phyloP scores from a whole-genome alignment of 1,140 invertebrate species.

The Tetraneura akinire region DNA sequence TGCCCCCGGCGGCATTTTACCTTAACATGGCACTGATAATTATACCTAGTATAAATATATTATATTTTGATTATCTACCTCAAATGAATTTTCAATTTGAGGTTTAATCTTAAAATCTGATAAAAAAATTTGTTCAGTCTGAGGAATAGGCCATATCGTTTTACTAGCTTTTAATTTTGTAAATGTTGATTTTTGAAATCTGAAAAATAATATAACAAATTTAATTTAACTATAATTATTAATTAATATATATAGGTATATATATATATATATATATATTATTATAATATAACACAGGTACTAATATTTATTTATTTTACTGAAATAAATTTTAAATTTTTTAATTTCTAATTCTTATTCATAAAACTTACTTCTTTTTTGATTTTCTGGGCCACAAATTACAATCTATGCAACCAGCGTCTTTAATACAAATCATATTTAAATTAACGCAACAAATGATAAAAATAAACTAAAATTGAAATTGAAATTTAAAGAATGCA shows the following conservation, averaged over 20 bases:
- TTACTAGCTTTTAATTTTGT: slow-evolving; percentile 59
- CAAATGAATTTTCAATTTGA: slow-evolving; percentile 66
- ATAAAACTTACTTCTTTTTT: slow-evolving; percentile 25
- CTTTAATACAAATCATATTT: slow-evolving; percentile 3
- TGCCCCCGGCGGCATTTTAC: too few species aligned
- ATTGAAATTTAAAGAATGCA: too few species aligned
- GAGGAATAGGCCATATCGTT: slow-evolving; percentile 74
- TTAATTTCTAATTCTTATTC: too few species aligned
- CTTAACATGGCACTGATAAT: too few species aligned
- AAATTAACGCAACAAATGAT: background rate
- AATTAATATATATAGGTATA: too few species aligned
- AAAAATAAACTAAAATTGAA: too few species aligned
- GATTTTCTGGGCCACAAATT: background rate
- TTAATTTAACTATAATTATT: background rate
- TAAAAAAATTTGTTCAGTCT: slow-evolving; percentile 75
- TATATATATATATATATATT: too few species aligned
- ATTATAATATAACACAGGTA: too few species aligned
- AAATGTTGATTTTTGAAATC: background rate
- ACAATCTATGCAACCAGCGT: background rate
- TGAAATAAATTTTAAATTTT: too few species aligned
- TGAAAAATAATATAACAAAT: background rate
- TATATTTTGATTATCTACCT: slow-evolving; percentile 58
- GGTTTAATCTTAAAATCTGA: slow-evolving; percentile 77
- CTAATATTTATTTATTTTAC: too few species aligned
- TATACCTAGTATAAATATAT: background rate